Evolutionary conservation across 2,113 vertebrate species (phyloP).

Genomic region (Otocyon megalotis): DNA sequence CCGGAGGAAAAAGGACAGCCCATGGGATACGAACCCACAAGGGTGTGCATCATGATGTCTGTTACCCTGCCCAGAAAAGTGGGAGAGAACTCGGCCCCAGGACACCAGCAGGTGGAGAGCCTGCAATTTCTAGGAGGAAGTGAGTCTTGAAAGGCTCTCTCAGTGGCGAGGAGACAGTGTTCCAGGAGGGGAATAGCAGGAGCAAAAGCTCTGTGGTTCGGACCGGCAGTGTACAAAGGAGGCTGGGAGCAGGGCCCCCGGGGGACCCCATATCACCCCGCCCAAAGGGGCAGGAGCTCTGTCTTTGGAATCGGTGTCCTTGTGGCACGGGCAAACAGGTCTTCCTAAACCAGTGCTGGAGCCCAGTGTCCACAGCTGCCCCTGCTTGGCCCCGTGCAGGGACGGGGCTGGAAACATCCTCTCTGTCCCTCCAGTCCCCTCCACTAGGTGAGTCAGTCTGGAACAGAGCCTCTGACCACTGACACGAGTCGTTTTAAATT

Average conservation of each 20-base stretch:
- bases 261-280: rapidly evolving
- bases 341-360: neutral
- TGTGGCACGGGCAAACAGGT: rapidly evolving
- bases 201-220: neutral
- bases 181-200: rapidly evolving
- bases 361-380: rapidly evolving
- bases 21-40: rapidly evolving
- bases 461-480: neutral
- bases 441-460: rapidly evolving
- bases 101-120: neutral
- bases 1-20: neutral
- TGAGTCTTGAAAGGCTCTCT: no score
- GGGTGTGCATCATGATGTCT: rapidly evolving
- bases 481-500: neutral
- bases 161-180: neutral
- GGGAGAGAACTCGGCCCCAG: neutral
- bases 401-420: neutral
- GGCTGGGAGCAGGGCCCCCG: neutral
- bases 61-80: neutral
- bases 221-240: neutral
- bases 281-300: rapidly evolving
- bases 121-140: neutral
- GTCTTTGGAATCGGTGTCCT: neutral
- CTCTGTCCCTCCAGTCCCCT: rapidly evolving
- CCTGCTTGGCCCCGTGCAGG: neutral